Evolutionary conservation across 2,797 vertebrate species (phyloP).

Genomic region (Microchirus variegatus): DNA sequence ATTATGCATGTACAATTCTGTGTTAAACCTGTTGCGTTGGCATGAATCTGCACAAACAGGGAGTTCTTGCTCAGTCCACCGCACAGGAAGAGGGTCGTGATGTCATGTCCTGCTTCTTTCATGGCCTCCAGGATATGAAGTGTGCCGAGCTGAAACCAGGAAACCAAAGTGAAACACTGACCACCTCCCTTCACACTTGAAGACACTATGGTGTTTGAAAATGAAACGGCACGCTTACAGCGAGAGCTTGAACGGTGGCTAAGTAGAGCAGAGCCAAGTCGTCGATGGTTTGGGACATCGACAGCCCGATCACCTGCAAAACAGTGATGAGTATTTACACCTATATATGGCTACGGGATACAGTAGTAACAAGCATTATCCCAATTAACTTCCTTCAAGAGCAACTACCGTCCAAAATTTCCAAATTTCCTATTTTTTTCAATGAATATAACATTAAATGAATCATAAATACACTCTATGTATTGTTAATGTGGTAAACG

Average conservation of each 20-base stretch:
- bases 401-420: too few relatives aligned
- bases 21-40: constrained; percentile 88
- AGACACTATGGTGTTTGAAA: background rate
- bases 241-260: constrained; percentile 91
- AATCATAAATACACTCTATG: too few relatives aligned
- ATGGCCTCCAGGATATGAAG: constrained; percentile 91
- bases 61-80: constrained; percentile 95
- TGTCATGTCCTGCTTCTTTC: constrained; percentile 87
- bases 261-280: constrained; percentile 94
- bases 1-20: background rate
- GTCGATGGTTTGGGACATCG: constrained; percentile 87
- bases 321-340: constrained; percentile 14
- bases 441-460: too few relatives aligned
- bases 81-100: constrained; percentile 91
- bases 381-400: too few relatives aligned
- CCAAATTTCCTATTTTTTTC: too few relatives aligned
- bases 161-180: background rate
- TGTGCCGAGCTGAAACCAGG: constrained; percentile 87
- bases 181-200: constrained; percentile 1
- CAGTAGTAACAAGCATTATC: too few relatives aligned
- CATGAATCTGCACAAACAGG: constrained; percentile 92
- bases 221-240: constrained; percentile 84
- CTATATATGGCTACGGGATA: too few relatives aligned
- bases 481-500: too few relatives aligned
- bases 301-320: constrained; percentile 88